Evolutionary conservation across 2,888 invertebrate genomes (phyloP).

Genomic region (Suillia variegata): DNA sequence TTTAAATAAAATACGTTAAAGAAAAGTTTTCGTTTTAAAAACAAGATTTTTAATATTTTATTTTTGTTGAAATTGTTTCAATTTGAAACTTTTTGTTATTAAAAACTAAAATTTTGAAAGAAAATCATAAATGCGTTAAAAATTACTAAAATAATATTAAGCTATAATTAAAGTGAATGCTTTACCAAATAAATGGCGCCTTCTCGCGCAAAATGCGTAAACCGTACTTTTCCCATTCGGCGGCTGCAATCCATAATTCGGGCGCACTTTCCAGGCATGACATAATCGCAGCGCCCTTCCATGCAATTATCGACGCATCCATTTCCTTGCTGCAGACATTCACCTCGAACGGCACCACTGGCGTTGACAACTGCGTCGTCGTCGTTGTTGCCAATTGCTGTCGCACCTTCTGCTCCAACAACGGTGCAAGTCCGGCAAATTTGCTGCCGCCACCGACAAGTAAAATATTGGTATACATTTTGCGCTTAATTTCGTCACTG

Average conservation of each 20-base stretch:
- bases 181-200: conserved; percentile 89
- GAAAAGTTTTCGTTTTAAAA: not conserved
- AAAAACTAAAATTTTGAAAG: not conserved
- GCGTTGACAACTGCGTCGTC: conserved; percentile 69
- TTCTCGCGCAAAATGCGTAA: conserved; percentile 85
- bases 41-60: too few species aligned
- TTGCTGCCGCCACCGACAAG: conserved; percentile 93
- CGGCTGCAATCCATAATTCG: conserved; percentile 86
- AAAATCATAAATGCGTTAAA: not conserved
- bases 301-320: conserved; percentile 86
- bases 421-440: conserved; percentile 80
- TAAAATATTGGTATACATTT: conserved; percentile 92
- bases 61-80: not conserved
- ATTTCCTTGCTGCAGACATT: conserved; percentile 90
- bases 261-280: conserved; percentile 91
- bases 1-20: not conserved
- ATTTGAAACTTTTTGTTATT: not conserved
- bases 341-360: conserved; percentile 79
- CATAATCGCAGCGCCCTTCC: conserved; percentile 95
- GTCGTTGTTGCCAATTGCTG: conserved; percentile 75
- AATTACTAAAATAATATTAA: not conserved
- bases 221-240: conserved; percentile 86
- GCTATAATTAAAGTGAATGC: too few species aligned
- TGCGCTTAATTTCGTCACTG: conserved; percentile 85
- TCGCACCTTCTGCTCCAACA: conserved; percentile 86